Base-by-base conservation (phyloP, 1,140 invertebrate species). In the Diorhabda sublineata region DNA sequence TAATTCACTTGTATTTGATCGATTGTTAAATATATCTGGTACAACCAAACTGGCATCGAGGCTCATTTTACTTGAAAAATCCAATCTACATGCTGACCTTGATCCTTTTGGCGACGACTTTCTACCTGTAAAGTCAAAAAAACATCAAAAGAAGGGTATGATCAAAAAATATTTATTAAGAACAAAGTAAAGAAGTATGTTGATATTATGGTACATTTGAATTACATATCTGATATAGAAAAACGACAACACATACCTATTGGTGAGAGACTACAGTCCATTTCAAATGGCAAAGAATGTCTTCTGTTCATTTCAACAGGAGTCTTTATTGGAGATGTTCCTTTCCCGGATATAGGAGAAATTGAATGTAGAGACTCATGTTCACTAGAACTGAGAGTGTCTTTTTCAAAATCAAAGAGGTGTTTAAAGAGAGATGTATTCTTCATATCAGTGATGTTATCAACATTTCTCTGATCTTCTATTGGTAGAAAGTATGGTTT, bases 401-500 rank as follows among this genome's bases (percentile, higher is more conserved):
- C 42, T 7, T n/a, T 42, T 45, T 76, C 69, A 68, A 68, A 71
- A 6, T 76, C 77, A 73, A 80, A 80, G 56, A 80, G 69, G 63
- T 77, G 67, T 7, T 68, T 65, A 68, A 78, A 77, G 5, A 80
- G 67, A 2, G 71, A 70, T 41, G 44, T 64, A 61, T 76, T 66
- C 56, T 66, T 66, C 61, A 66, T 58, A 41, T 64, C 44, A 58
- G 52, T 67, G 26, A 26, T 26, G 26, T 45, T 42, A 8, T 63
- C 52, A 64, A 59, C 5, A 9, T 74, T 42, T 70, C 76, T 74
- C 71, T 73, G 73, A 67, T 73, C 72, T 45, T 75, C 74, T 69
- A 81, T 86, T 73, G 84, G 88, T 56, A 83, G 86, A 74, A 84
- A 76, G 76, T 85, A 90, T 65, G 86, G 85, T 76, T 86, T 83